A percentile compares a stretch with the other conserved stretches of the same genome.
Conservation (phyloP, 2,113 vertebrate genomes). For the Macheiramphus alcinus region DNA sequence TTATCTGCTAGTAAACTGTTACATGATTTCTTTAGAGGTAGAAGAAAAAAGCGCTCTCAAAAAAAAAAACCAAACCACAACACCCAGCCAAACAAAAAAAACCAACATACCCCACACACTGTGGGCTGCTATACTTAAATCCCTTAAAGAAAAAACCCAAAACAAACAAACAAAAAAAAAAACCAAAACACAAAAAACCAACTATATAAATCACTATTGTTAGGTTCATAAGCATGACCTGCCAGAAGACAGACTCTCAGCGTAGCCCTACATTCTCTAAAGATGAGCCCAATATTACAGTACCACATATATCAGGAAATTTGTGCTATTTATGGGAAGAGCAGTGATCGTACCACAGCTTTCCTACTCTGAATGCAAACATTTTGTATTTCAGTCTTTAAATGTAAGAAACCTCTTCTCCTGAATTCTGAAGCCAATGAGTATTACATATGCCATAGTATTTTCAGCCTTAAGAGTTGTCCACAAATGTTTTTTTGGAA, state of each 20-base stretch:
- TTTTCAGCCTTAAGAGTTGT: not conserved
- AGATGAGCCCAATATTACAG: not conserved
- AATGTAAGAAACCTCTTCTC: not conserved
- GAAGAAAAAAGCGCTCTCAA: not conserved
- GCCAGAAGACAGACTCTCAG: not conserved
- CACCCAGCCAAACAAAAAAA: not conserved
- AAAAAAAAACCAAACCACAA: too few species aligned
- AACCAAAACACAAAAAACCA: too few species aligned
- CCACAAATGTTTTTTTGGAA: not conserved
- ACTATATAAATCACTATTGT: not conserved
- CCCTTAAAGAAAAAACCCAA: not conserved
- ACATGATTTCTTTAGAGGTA: not conserved
- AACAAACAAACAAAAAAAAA: too few species aligned
- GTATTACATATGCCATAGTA: not conserved
- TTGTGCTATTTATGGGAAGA: not conserved
- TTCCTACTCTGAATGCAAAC: not conserved
- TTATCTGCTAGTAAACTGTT: not conserved
- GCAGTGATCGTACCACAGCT: not conserved
- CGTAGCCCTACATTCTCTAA: not conserved
- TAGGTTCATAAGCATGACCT: not conserved
- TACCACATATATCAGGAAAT: not conserved
- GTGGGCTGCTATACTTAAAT: not conserved
- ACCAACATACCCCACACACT: not conserved
- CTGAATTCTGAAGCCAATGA: not conserved
- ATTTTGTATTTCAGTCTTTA: not conserved